phyloP scores from a whole-genome alignment of 2,113 vertebrate species.

The Falcunculus frontatus region DNA sequence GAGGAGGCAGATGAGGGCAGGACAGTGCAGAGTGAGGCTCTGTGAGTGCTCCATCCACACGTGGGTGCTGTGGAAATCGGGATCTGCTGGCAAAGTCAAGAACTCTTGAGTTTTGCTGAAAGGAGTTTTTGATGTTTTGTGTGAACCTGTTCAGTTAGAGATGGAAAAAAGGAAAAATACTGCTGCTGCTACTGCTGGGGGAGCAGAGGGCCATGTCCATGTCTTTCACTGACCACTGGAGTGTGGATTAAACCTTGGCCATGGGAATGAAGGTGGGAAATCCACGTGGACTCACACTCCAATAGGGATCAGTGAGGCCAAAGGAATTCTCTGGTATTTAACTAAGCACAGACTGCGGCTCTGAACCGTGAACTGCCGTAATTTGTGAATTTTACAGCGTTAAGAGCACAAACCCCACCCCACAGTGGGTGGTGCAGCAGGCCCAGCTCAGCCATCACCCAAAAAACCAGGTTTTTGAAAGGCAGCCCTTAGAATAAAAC shows the following conservation, averaged over 20 bases:
- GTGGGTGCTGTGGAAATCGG: neutral
- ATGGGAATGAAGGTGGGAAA: neutral
- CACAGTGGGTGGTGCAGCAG: neutral
- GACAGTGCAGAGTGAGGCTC: neutral
- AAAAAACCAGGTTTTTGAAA: neutral
- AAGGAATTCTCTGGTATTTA: neutral
- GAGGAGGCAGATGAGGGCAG: neutral
- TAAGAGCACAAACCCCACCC: neutral
- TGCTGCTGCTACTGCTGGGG: fast-evolving
- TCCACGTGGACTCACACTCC: neutral
- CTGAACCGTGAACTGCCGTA: neutral
- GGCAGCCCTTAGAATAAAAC: neutral
- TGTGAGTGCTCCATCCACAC: fast-evolving
- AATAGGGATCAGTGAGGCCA: neutral
- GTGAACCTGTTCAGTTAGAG: neutral
- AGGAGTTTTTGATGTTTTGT: neutral
- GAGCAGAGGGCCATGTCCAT: fast-evolving
- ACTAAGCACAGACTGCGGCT: neutral
- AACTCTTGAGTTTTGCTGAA: neutral
- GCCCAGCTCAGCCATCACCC: neutral
- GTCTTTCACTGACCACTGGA: neutral
- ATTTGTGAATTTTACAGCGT: neutral
- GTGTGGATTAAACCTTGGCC: neutral
- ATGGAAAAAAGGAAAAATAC: neutral
- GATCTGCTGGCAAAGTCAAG: neutral